These are phyloP conservation scores for Onychostruthus taczanowskii DNA, from an alignment of 2,113 vertebrate species.

Conservation along the genomic window DNA sequence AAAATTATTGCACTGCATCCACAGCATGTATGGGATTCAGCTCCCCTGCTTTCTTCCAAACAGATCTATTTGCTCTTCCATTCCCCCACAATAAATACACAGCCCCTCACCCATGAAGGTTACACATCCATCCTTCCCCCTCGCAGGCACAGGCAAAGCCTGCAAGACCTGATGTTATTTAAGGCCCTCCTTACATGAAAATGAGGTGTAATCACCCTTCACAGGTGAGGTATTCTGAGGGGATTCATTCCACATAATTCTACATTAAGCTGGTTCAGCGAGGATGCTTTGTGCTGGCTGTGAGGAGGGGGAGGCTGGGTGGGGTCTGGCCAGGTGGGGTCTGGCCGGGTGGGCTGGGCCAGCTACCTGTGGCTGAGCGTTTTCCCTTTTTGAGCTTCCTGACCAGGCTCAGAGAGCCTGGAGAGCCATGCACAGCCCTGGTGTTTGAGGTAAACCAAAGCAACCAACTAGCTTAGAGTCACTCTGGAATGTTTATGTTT, in stretches of 20 bases:
- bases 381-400: background rate
- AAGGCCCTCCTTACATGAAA: background rate
- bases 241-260: background rate
- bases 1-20: background rate
- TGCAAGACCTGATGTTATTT: background rate
- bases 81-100: background rate
- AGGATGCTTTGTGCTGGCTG: background rate
- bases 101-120: constrained; percentile 2
- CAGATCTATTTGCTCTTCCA: background rate
- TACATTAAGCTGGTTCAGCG: background rate
- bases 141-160: background rate
- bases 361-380: rapidly evolving
- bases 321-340: background rate
- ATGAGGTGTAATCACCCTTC: constrained; percentile 27
- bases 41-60: background rate
- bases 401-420: background rate
- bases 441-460: background rate
- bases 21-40: background rate
- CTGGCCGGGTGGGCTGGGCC: background rate
- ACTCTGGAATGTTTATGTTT: background rate
- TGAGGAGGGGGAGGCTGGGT: background rate
- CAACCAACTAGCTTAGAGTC: background rate
- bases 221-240: background rate
- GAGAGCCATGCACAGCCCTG: background rate
- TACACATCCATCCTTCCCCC: background rate